phyloP scores from a whole-genome alignment of 2,888 invertebrate species.

The Chorisops tibialis region DNA sequence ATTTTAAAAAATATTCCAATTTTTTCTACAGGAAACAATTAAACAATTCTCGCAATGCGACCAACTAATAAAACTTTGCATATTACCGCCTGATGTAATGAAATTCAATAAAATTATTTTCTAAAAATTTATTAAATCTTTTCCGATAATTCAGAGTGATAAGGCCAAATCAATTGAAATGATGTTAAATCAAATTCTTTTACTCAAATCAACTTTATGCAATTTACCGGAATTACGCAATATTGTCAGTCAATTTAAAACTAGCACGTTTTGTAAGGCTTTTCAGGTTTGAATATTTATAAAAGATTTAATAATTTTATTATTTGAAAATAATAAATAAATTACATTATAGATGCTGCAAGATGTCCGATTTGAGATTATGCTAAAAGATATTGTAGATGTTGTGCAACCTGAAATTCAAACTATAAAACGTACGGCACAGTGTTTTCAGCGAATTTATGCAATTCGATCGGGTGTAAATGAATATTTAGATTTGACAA shows the following conservation, averaged over 20 bases:
- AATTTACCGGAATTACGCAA: conserved; percentile 60
- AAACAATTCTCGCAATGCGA: conserved; percentile 75
- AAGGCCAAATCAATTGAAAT: conserved; percentile 60
- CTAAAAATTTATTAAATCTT: background rate
- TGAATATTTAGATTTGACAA: conserved; percentile 76
- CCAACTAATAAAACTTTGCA: conserved; percentile 54
- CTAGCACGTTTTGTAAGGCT: conserved; percentile 38
- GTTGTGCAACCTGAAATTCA: conserved; percentile 59
- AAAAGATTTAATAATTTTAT: conserved; percentile 33
- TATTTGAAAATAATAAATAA: background rate
- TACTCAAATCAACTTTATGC: conserved; percentile 74
- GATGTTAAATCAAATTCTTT: conserved; percentile 72
- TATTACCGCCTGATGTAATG: conserved; percentile 9
- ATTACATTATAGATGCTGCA: conserved; percentile 18
- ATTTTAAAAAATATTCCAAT: no score
- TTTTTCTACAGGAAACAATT: conserved; percentile 56
- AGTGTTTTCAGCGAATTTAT: conserved; percentile 61
- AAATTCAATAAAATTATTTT: no score
- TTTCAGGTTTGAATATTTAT: no score
- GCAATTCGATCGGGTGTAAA: conserved; percentile 75
- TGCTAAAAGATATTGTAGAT: conserved; percentile 45
- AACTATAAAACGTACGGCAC: conserved; percentile 56
- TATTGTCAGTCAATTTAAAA: conserved; percentile 27
- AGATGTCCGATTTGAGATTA: conserved; percentile 26
- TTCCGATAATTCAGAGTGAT: conserved; percentile 51